phyloP scores from a whole-genome alignment of 1,140 invertebrate genomes.

The Limonius californicus region DNA sequence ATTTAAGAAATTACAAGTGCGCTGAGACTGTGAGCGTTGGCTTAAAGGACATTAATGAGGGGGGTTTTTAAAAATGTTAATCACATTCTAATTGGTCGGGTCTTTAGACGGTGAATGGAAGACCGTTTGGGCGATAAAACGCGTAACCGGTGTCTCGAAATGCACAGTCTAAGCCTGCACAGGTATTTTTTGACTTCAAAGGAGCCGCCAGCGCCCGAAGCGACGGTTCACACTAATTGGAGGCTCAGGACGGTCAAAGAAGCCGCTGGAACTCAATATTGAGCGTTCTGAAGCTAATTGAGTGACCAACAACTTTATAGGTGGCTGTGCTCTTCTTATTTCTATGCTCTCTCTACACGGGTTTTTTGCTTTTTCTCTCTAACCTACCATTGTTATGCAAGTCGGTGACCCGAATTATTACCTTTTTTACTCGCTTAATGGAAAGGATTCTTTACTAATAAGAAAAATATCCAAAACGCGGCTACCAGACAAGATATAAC shows the following conservation, averaged over 20 bases:
- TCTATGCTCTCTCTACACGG: conserved; percentile 7
- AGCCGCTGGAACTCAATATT: conserved; percentile 47
- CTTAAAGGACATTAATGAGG: conserved; percentile 15
- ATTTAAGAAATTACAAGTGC: conserved; percentile 4
- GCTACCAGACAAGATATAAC: no score
- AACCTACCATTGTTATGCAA: conserved; percentile 1
- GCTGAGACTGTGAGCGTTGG: conserved; percentile 9
- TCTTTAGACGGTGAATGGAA: conserved; percentile 24
- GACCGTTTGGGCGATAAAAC: neutral
- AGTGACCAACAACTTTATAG: conserved; percentile 48
- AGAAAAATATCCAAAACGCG: no score
- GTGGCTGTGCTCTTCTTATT: conserved; percentile 4
- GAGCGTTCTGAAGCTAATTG: conserved; percentile 47
- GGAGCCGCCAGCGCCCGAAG: conserved; percentile 37
- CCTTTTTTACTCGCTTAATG: neutral
- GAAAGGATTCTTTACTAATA: neutral
- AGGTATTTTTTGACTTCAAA: conserved; percentile 43
- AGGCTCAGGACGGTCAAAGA: conserved; percentile 45
- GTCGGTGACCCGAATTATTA: conserved; percentile 12
- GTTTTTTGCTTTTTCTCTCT: neutral
- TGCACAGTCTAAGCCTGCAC: conserved; percentile 32
- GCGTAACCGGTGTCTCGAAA: conserved; percentile 8
- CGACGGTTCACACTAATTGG: conserved; percentile 49
- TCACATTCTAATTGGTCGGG: conserved; percentile 35
- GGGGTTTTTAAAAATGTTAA: conserved; percentile 21